Conservation (phyloP, 1,140 invertebrate species). For the Sipha flava region DNA sequence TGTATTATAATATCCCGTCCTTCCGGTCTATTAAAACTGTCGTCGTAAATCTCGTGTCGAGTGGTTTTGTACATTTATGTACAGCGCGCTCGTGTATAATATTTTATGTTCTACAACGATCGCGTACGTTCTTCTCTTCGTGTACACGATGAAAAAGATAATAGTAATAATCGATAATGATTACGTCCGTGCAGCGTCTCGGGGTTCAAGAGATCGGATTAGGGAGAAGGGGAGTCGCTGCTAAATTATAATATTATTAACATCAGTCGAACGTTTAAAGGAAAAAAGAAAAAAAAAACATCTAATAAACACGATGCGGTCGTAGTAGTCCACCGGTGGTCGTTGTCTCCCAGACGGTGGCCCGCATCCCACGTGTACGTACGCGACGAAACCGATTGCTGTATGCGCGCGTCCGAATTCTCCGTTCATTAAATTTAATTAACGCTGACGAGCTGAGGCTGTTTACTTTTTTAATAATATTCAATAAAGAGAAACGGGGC, state of each 20-base stretch:
- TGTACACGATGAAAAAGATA: background rate
- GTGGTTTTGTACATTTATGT: too few relatives aligned
- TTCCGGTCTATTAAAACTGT: conserved; percentile 8
- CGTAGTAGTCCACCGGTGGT: background rate
- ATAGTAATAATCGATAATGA: background rate
- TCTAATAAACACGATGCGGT: background rate
- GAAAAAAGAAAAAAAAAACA: too few relatives aligned
- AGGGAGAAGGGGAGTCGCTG: too few relatives aligned
- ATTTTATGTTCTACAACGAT: too few relatives aligned
- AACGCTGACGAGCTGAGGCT: background rate
- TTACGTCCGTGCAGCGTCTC: too few relatives aligned
- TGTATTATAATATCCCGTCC: background rate
- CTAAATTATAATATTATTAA: too few relatives aligned
- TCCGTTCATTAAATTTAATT: conserved; percentile 9
- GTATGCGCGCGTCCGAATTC: background rate
- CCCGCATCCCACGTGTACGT: background rate
- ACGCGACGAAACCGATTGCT: too few relatives aligned
- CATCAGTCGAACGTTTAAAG: background rate
- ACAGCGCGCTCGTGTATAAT: too few relatives aligned
- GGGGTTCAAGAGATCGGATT: too few relatives aligned
- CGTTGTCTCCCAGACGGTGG: background rate
- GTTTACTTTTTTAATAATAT: background rate
- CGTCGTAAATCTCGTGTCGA: conserved; percentile 8
- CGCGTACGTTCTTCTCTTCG: too few relatives aligned
- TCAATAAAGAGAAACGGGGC: too few relatives aligned